Base-by-base conservation (phyloP, 2,797 vertebrate species). In the Tangara arthus region DNA sequence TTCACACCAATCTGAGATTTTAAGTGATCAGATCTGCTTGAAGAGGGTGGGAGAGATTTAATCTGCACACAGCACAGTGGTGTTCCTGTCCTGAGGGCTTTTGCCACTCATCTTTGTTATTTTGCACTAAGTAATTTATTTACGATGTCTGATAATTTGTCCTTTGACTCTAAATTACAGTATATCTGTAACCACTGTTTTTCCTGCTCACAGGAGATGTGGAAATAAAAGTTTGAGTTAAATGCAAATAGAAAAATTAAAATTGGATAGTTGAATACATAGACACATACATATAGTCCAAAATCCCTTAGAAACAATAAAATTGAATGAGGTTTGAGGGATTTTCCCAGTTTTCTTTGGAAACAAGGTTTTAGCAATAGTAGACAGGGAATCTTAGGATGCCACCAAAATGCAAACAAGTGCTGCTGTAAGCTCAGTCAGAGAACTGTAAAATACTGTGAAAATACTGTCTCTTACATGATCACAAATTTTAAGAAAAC, bases 251-350 rank as follows among this genome's bases (percentile, higher is more conserved):
- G 44, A 80, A 88, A 26, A 11, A 5, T 87, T 23, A 73, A 27
- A 30, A 59, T 15, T 41, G 2, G 6, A 41, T 65, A 47, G 12
- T 4, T 73, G 50, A 34, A 28, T 3, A 35, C 5, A 11, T 21
- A 6, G 5, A 61, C 11, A 55, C 4, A 8, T 3, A 9, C 4
- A 18, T 3, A 9, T 10, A 11, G 21, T 32, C 12, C 6, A 22
- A 63, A 80, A 88, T 37, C 3, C 23, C 4, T 30, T 11, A 83
- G 19, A 44, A 3, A 4, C 32, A 61, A 61, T 49, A 30, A 69
- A 80, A 66, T 1, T 41, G 3, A 56, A 56, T 24, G 5, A 73
- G 4, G 0, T 39, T 71, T 65, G 8, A 13, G 3, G 5, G 2
- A 39, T 64, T 78, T 78, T 91, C 8, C 75, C 26, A 7, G 10